Percentiles rank a stretch among this genome's conserved stretches.
Evolutionary conservation across 2,888 invertebrate genomes (phyloP).

Genomic region (Tribolium freemani): DNA sequence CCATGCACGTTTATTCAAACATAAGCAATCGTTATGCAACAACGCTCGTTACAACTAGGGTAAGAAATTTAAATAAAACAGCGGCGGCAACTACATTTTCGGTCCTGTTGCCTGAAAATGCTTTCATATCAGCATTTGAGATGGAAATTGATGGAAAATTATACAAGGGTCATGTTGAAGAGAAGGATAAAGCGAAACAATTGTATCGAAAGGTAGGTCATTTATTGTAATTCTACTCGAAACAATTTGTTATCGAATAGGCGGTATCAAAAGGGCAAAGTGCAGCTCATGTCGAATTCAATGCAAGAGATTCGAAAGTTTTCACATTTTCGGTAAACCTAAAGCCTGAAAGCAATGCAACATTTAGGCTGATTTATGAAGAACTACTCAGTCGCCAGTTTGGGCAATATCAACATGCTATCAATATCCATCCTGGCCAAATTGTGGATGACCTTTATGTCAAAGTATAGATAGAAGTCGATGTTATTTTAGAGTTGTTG

Average conservation of each 20-base stretch:
- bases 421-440: conserved; percentile 79
- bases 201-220: no score
- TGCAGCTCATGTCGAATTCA: conserved; percentile 76
- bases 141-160: conserved; percentile 75
- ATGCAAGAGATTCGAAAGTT: conserved; percentile 79
- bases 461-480: no score
- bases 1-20: conserved; percentile 73
- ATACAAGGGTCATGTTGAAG: conserved; percentile 75
- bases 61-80: conserved; percentile 72
- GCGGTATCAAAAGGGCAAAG: conserved; percentile 51
- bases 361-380: conserved; percentile 75
- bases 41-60: conserved; percentile 74
- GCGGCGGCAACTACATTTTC: conserved; percentile 75
- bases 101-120: conserved; percentile 76
- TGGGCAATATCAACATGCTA: conserved; percentile 72
- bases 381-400: conserved; percentile 8
- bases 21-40: conserved; percentile 75
- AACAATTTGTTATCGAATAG: no score
- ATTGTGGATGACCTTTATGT: conserved; percentile 72
- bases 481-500: no score
- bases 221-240: no score
- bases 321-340: conserved; percentile 79
- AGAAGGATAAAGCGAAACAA: conserved; percentile 65
- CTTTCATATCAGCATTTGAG: conserved; percentile 76
- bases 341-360: conserved; percentile 74